Evolutionary conservation across 2,113 vertebrate species (phyloP), one percentile per base, ranked within the genome.

Genomic region (Otis tarda): DNA sequence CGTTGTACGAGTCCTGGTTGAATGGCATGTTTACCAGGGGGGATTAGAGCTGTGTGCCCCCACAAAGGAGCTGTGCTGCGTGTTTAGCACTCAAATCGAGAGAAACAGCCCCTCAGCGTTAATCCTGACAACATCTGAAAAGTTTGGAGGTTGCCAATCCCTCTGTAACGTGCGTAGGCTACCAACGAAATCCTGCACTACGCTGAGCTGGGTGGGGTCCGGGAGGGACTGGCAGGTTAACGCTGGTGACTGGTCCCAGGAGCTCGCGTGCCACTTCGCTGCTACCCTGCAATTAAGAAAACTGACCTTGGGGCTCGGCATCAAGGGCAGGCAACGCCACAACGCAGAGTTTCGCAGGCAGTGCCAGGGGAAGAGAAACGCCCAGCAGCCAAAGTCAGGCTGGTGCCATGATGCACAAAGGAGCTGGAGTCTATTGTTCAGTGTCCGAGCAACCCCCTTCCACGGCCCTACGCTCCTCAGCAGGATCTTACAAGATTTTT

Each of bases 361-460:
- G 28, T 3, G 37, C 55, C 2, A 10, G 25, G 61, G 60, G 22
- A 49, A 53, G 33, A 60, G 53, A 25, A 41, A 21, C 53, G 20
- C n/a, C 50, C 76, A 27, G 52, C 52, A 53, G 52, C 53, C 41
- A 56, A 45, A 77, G 57, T 20, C 50, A 27, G 77, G 73, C 79
- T 41, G 67, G 57, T 39, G 87, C 88, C 82, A 83, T 39, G 79
- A 83, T 76, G 87, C 87, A 89, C 80, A 80, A 93, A 91, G 90
- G 59, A 80, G 61, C 55, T 4, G 4, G 57, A 41, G 9, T 8
- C 85, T 27, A 68, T 87, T 88, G 82, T 85, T 86, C 65, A 18
- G 52, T 15, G 83, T 21, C 35, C 55, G 4, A 57, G 67, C 77
- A 64, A 24, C 63, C 61, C 64, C 77, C 15, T 47, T 14, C 49